Conservation (phyloP, 2,113 vertebrate species). For the Murina feae region DNA sequence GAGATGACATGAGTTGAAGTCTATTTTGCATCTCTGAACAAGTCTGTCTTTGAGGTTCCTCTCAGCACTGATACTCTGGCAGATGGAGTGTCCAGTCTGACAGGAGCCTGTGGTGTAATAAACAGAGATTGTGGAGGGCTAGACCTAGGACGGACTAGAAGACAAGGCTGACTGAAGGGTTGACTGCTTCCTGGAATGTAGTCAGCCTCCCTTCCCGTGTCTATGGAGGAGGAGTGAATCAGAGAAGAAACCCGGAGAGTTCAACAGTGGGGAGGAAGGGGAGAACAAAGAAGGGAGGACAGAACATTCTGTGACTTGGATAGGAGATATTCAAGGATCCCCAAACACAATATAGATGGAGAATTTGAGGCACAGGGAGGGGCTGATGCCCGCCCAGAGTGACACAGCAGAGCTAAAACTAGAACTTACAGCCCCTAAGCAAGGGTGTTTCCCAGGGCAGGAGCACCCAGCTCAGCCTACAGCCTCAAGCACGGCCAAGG, state of each 20-base stretch:
- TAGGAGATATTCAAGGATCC: background rate
- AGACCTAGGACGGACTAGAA: background rate
- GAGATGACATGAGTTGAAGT: constrained; percentile 19
- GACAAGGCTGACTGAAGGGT: background rate
- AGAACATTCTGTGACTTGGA: background rate
- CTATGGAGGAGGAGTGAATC: background rate
- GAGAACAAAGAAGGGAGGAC: background rate
- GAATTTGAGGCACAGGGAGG: background rate
- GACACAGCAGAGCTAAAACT: background rate
- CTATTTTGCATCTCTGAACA: background rate
- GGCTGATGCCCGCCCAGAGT: background rate
- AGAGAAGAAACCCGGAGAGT: constrained; percentile 18
- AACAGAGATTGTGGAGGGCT: background rate
- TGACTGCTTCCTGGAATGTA: background rate
- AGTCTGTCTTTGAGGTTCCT: background rate
- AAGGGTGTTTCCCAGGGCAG: background rate
- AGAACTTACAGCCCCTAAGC: background rate
- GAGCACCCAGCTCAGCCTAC: background rate
- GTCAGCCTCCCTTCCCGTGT: background rate
- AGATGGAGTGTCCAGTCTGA: background rate
- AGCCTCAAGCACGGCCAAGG: background rate
- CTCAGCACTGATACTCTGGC: background rate
- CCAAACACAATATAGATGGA: background rate
- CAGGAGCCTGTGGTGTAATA: background rate
- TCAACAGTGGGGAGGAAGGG: background rate